These are phyloP conservation scores for Carterocephalus palaemon DNA, from an alignment of 2,888 invertebrate genomes.

Conservation along the genomic window DNA sequence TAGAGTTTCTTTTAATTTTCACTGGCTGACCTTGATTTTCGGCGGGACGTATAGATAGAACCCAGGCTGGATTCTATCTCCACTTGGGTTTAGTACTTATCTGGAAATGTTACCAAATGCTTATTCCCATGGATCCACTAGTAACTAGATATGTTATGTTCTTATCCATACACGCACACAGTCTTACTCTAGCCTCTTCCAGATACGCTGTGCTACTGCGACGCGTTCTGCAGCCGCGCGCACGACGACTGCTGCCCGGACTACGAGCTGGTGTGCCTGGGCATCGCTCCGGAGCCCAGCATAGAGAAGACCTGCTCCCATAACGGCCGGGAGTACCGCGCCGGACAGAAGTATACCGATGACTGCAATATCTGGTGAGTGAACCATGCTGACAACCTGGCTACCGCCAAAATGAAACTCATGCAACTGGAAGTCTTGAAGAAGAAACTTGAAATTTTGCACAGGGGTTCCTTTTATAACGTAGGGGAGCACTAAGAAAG, in stretches of 20 bases:
- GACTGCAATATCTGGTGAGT: slow-evolving; percentile 89
- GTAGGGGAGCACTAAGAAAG: too few species aligned
- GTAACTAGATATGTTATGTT: not conserved
- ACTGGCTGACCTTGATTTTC: too few species aligned
- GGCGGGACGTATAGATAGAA: too few species aligned
- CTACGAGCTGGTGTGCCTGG: slow-evolving; percentile 85
- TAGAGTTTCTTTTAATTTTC: too few species aligned
- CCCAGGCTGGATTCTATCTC: too few species aligned
- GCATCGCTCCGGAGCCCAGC: slow-evolving; percentile 33
- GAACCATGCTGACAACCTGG: too few species aligned
- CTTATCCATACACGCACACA: not conserved
- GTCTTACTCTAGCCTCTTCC: slow-evolving; percentile 22
- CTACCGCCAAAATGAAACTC: too few species aligned
- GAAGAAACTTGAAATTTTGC: too few species aligned
- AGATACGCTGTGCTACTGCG: slow-evolving; percentile 96
- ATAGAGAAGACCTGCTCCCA: slow-evolving; percentile 67
- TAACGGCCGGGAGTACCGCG: slow-evolving; percentile 72
- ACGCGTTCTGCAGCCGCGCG: slow-evolving; percentile 91
- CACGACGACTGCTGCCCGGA: slow-evolving; percentile 96
- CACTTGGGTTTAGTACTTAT: not conserved
- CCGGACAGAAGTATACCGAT: slow-evolving; percentile 69
- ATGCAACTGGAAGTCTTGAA: too few species aligned
- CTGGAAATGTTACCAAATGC: not conserved
- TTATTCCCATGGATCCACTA: not conserved
- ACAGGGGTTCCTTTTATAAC: too few species aligned